Base-by-base conservation (phyloP, 2,113 vertebrate genomes). In the Sphyrna mokarran region DNA sequence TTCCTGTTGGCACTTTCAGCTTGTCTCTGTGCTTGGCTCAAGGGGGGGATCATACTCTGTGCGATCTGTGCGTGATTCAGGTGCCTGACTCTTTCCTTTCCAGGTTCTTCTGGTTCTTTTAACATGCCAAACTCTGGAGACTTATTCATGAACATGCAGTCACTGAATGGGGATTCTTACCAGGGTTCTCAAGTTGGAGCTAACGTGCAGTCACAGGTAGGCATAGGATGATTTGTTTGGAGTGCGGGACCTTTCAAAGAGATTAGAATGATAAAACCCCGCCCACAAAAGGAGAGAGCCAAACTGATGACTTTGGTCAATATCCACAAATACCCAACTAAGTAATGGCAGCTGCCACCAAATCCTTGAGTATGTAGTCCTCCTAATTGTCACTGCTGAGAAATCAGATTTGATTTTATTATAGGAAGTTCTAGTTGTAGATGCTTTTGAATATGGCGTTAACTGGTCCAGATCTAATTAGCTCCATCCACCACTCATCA, bases 71-170 rank as follows among this genome's bases (percentile, higher is more conserved):
- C 69, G 68, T 95, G 94, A 95, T 95, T 95, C 94, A 72, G 94
- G 94, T 95, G 97, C 98, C 76, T 98, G 98, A 97, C 98, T 99
- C 98, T 99, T 98, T 99, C 98, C 98, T 98, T 98, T 98, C 85
- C 98, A 99, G 99, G 99, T 99, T 99, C 99, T 98, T 99, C 98
- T 98, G 99, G 98, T 98, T 99, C 99, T 99, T 99, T 99, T 99
- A 99, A 99, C 98, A 99, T 99, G 98, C 99, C 99, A 98, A 99
- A 99, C 98, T 99, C 99, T 98, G 99, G 98, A 98, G 99, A 99
- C 98, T 98, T 99, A 98, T 99, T 99, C 98, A 99, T 99, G 99
- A 99, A 98, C 98, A 98, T 99, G 98, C 99, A 99, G 98, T 99
- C 99, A 98, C 99, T 99, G 98, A 99, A 99, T 98, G 99, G 99